Evolutionary conservation across 2,888 invertebrate species (phyloP).

Genomic region (Phyllotreta cruciferae): DNA sequence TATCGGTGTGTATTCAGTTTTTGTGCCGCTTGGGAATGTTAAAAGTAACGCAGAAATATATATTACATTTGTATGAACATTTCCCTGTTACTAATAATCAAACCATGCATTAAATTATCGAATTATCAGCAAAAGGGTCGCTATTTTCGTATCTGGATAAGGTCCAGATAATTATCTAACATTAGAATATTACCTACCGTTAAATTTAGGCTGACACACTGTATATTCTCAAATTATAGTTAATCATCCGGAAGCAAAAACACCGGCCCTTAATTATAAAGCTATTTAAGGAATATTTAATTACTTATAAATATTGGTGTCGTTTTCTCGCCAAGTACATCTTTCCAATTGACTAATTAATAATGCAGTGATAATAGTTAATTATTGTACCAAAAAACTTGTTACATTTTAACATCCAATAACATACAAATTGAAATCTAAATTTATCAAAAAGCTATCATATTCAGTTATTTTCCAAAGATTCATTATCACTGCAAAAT

Average conservation of each 20-base stretch:
- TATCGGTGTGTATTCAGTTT: constrained; percentile 6
- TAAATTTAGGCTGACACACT: background rate
- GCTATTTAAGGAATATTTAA: constrained; percentile 32
- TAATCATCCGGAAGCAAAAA: no score
- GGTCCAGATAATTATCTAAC: no score
- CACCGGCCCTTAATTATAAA: constrained; percentile 25
- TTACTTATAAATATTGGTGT: constrained; percentile 31
- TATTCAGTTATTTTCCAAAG: no score
- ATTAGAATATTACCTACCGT: background rate
- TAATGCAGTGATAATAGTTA: constrained; percentile 4
- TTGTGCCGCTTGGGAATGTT: constrained; percentile 27
- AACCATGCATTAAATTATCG: constrained; percentile 7
- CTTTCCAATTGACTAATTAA: constrained; percentile 18
- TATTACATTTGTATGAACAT: background rate
- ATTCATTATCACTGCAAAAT: background rate
- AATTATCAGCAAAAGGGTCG: background rate
- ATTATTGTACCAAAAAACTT: background rate
- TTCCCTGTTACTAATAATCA: constrained; percentile 9
- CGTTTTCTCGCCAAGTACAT: constrained; percentile 6
- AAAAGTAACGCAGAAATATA: constrained; percentile 25
- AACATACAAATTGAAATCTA: no score
- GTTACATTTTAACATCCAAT: background rate
- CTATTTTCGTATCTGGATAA: no score
- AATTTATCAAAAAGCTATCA: no score
- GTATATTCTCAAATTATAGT: constrained; percentile 16